Evolutionary conservation across 1,140 invertebrate genomes (phyloP).

Genomic region (Trypoxylus dichotomus): DNA sequence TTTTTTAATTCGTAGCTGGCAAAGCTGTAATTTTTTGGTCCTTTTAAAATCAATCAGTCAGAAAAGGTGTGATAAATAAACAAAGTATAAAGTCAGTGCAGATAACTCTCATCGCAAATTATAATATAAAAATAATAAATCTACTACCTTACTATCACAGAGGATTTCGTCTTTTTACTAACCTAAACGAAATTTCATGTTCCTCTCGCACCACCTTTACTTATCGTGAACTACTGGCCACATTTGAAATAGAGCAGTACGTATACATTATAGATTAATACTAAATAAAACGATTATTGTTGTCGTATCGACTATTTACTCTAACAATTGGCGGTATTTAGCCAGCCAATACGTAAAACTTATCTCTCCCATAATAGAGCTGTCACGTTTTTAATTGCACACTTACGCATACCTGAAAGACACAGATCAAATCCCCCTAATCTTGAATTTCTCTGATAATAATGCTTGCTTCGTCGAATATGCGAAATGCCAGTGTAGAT

Average conservation of each 20-base stretch:
- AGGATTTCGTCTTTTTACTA: not conserved
- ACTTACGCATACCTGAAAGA: not conserved
- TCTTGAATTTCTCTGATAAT: too few species aligned
- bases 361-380: not conserved
- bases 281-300: not conserved
- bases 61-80: too few species aligned
- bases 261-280: not conserved
- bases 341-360: not conserved
- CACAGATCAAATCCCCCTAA: not conserved
- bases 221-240: not conserved
- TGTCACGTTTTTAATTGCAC: not conserved
- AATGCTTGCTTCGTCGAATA: too few species aligned
- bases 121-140: not conserved
- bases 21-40: too few species aligned
- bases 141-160: not conserved
- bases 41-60: too few species aligned
- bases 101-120: not conserved
- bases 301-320: not conserved
- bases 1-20: too few species aligned
- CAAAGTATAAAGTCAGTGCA: too few species aligned
- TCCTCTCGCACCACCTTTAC: not conserved
- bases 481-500: too few species aligned
- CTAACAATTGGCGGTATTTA: not conserved
- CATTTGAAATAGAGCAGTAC: not conserved
- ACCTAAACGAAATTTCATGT: constrained; percentile 10